Conservation (phyloP, 1,140 invertebrate genomes). For the Triops cancriformis region DNA sequence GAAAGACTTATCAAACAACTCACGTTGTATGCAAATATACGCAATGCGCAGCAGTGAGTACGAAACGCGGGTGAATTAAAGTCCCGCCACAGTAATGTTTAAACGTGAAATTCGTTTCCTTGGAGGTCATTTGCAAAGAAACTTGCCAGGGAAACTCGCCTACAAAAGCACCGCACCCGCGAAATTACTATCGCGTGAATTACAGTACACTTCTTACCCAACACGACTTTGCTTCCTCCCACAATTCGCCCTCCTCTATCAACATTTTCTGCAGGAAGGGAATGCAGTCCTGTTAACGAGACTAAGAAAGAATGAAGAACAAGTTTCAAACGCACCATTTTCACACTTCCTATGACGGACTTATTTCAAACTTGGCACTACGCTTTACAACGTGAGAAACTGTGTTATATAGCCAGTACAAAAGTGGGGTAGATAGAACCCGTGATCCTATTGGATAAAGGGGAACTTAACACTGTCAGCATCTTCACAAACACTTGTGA, state of each 20-base stretch:
- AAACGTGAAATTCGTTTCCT: neutral
- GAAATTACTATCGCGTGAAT: neutral
- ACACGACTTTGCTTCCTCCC: neutral
- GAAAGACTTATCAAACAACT: neutral
- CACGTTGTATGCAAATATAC: neutral
- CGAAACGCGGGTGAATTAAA: neutral
- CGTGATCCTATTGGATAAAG: neutral
- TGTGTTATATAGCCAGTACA: neutral
- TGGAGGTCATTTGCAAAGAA: neutral
- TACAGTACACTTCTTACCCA: neutral
- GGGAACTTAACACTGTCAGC: neutral
- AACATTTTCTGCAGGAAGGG: neutral
- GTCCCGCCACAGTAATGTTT: neutral
- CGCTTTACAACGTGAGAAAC: too few species aligned
- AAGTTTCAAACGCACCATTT: too few species aligned
- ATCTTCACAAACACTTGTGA: neutral
- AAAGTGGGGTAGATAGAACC: neutral
- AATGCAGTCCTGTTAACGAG: neutral
- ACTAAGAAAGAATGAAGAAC: neutral
- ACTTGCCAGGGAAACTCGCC: neutral
- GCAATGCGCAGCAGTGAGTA: neutral
- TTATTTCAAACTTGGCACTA: too few species aligned
- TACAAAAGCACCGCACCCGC: neutral
- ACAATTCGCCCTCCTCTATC: neutral
- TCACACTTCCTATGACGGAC: too few species aligned